phyloP scores from a whole-genome alignment of 2,888 invertebrate species.

The Caenorhabditis zanzibari region DNA sequence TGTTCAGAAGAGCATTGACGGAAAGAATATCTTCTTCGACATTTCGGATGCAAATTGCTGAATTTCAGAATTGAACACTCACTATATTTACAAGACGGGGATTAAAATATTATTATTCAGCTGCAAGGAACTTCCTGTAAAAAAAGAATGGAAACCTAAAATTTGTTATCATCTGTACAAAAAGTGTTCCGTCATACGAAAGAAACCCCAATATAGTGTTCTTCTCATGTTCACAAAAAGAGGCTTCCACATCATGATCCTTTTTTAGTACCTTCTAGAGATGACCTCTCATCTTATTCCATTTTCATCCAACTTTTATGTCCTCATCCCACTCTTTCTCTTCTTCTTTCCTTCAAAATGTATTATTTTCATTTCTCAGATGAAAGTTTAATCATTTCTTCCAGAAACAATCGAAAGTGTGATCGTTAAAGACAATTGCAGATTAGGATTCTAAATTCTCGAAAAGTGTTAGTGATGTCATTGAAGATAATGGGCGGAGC shows the following conservation, averaged over 20 bases:
- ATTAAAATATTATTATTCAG: not conserved
- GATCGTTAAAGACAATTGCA: slow-evolving; percentile 33
- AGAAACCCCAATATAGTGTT: slow-evolving; percentile 14
- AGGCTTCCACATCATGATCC: slow-evolving; percentile 28
- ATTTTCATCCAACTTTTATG: slow-evolving; percentile 38
- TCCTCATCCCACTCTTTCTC: slow-evolving; percentile 9
- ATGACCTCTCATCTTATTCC: slow-evolving; percentile 36
- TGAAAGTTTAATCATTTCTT: slow-evolving; percentile 25
- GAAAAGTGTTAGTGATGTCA: slow-evolving; percentile 32
- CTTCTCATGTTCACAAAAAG: not conserved
- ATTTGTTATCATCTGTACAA: not conserved
- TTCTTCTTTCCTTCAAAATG: slow-evolving; percentile 3
- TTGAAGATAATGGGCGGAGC: slow-evolving; percentile 42
- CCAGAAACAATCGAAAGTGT: slow-evolving; percentile 19
- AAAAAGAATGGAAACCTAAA: not conserved
- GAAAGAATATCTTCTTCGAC: too few species aligned
- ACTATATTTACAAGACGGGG: not conserved
- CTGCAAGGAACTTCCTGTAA: not conserved
- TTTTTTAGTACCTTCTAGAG: slow-evolving; percentile 1
- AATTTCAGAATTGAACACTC: not conserved
- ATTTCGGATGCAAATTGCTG: not conserved
- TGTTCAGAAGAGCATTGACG: not conserved
- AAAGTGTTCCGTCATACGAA: not conserved
- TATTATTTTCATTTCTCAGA: slow-evolving; percentile 17
- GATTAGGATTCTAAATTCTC: slow-evolving; percentile 13